These are phyloP conservation scores for Diprion similis DNA, from an alignment of 1,140 invertebrate species.

Conservation along the genomic window DNA sequence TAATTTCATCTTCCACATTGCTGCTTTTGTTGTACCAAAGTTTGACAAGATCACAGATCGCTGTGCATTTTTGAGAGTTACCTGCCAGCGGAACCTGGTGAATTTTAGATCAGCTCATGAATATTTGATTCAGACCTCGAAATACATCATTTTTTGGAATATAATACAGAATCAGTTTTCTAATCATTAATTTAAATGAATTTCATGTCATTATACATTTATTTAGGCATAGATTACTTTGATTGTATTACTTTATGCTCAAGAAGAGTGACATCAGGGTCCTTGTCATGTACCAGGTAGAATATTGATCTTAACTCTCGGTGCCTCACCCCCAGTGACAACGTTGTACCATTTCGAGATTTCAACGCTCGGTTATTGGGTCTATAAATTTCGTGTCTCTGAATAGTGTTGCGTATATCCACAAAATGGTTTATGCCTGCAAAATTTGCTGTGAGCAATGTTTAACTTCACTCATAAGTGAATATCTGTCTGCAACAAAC, in stretches of 20 bases:
- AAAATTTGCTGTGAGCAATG: constrained; percentile 15
- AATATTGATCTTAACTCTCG: constrained; percentile 35
- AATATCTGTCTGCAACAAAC: neutral
- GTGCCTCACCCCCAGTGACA: constrained; percentile 24
- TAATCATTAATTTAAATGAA: no score
- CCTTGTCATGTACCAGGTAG: constrained; percentile 31
- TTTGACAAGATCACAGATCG: constrained; percentile 38
- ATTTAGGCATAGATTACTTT: neutral
- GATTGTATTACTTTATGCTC: constrained; percentile 24
- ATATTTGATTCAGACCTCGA: neutral
- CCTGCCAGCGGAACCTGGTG: constrained; percentile 32
- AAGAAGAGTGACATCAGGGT: constrained; percentile 19
- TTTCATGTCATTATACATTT: no score
- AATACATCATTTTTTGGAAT: neutral
- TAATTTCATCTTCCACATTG: constrained; percentile 34
- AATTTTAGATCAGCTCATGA: constrained; percentile 16
- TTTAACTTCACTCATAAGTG: neutral
- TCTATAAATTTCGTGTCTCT: constrained; percentile 26
- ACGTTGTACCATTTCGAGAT: neutral
- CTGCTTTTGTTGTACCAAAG: constrained; percentile 31
- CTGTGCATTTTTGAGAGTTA: constrained; percentile 37
- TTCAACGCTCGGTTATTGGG: constrained; percentile 25
- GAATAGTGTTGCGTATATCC: constrained; percentile 31
- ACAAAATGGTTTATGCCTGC: constrained; percentile 36
- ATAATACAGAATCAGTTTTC: neutral